phyloP scores from a whole-genome alignment of 64 coral and sea anemone genomes.

The Stichodactyla mertensii region DNA sequence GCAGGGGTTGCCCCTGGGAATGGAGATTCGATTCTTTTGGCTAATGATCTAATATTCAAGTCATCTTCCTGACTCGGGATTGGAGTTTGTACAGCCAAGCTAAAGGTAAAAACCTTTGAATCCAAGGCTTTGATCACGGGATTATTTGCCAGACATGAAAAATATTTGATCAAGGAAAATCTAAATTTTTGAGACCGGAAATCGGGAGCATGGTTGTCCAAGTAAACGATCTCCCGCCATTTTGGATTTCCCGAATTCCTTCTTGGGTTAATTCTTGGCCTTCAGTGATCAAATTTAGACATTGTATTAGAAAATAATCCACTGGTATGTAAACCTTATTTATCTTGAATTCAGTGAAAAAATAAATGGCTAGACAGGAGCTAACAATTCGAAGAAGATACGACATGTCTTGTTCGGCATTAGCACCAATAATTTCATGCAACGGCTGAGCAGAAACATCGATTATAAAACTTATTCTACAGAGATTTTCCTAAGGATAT shows the following conservation, averaged over 20 bases:
- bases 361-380: background rate
- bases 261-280: background rate
- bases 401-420: background rate
- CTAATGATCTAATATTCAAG: conserved; percentile 17
- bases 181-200: conserved; percentile 15
- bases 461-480: background rate
- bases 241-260: conserved; percentile 30
- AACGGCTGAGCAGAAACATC: background rate
- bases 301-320: background rate
- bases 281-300: background rate
- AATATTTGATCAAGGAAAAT: background rate
- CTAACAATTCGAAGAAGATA: background rate
- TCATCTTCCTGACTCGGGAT: background rate
- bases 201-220: background rate
- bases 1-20: conserved; percentile 14
- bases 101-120: background rate
- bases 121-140: background rate
- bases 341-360: background rate
- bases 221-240: conserved; percentile 19
- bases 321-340: background rate
- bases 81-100: background rate
- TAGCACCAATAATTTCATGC: background rate
- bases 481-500: background rate
- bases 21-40: background rate
- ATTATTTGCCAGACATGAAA: background rate